A percentile compares a stretch with the other conserved stretches of the same genome.
Evolutionary conservation across 2,797 vertebrate genomes (phyloP).

Genomic region (Neoniphon sammara): DNA sequence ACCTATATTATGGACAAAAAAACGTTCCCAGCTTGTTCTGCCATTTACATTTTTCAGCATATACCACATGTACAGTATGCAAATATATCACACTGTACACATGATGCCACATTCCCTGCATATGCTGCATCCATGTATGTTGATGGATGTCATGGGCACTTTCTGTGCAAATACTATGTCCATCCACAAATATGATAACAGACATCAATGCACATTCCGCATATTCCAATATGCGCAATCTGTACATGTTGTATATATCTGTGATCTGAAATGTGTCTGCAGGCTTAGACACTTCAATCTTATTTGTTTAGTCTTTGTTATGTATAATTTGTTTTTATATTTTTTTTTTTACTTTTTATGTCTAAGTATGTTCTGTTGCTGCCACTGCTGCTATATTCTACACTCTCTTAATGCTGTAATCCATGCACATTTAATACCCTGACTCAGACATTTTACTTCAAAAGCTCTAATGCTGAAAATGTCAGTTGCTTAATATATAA

Average conservation of each 20-base stretch:
- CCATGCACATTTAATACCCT: conserved; percentile 25
- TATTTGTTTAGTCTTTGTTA: too few relatives aligned
- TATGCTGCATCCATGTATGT: conserved; percentile 9
- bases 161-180: neutral
- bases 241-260: neutral
- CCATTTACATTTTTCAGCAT: too few relatives aligned
- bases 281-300: neutral
- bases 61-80: too few relatives aligned
- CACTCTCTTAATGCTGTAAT: too few relatives aligned
- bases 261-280: neutral
- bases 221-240: neutral
- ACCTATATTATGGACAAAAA: neutral
- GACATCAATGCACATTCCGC: neutral
- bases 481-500: conserved; percentile 20
- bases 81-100: too few relatives aligned
- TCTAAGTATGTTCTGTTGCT: too few relatives aligned
- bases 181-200: too few relatives aligned
- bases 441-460: conserved; percentile 23
- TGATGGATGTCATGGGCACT: neutral
- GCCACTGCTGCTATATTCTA: too few relatives aligned
- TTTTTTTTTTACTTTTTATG: too few relatives aligned
- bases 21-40: neutral
- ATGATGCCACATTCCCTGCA: too few relatives aligned
- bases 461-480: conserved; percentile 24
- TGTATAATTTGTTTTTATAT: too few relatives aligned